Evolutionary conservation across 23 tunicate species (phyloP).

Genomic region (Ciona savignyi): DNA sequence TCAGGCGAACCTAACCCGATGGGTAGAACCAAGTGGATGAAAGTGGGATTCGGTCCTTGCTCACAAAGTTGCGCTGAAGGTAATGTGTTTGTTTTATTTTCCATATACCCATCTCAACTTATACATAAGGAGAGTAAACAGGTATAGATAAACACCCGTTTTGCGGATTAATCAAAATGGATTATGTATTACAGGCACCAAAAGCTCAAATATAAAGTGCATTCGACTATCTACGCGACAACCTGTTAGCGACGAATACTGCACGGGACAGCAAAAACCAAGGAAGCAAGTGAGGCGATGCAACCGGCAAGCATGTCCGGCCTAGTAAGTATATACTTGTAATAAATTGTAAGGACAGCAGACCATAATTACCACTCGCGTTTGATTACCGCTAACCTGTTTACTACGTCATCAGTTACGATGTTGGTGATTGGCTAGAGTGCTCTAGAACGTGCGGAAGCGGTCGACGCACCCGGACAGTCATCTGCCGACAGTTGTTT

Average conservation of each 20-base stretch:
- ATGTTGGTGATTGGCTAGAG: conserved; percentile 48
- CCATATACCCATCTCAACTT: too few species aligned
- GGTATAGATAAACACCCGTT: too few species aligned
- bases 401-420: conserved; percentile 27
- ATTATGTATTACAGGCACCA: conserved; percentile 27
- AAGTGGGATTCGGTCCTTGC: conserved; percentile 53
- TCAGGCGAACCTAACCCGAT: background rate
- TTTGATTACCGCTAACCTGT: background rate
- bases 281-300: conserved; percentile 16
- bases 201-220: conserved; percentile 23
- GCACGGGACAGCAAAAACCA: conserved; percentile 37
- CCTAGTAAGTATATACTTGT: conserved; percentile 66
- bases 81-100: too few species aligned
- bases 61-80: conserved; percentile 64
- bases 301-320: conserved; percentile 68
- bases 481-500: conserved; percentile 48
- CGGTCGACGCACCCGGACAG: conserved; percentile 50
- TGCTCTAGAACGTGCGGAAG: conserved; percentile 64
- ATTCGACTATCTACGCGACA: conserved; percentile 15
- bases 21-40: conserved; percentile 30
- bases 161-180: background rate
- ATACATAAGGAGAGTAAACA: too few species aligned
- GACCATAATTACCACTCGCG: background rate
- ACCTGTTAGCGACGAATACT: conserved; percentile 23
- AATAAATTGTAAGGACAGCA: too few species aligned